These are phyloP conservation scores for Raja brachyura DNA, from an alignment of 2,113 vertebrate genomes.

Conservation along the genomic window DNA sequence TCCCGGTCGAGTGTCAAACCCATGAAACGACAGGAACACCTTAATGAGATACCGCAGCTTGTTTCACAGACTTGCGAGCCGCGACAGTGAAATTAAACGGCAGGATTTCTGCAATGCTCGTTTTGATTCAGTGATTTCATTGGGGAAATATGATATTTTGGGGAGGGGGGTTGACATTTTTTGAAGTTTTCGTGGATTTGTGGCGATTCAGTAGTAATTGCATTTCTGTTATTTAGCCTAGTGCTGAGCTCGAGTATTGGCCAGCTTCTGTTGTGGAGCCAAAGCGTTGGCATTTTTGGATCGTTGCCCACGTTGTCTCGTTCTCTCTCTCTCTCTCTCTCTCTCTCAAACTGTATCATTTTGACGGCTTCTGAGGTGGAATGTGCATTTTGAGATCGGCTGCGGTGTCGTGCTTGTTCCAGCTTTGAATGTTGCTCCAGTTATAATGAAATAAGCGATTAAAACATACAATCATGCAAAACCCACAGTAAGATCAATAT, in stretches of 20 bases:
- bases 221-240: slow-evolving; percentile 8
- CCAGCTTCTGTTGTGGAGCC: slow-evolving; percentile 54
- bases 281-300: slow-evolving; percentile 73
- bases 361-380: slow-evolving; percentile 53
- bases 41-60: neutral
- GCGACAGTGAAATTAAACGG: neutral
- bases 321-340: slow-evolving; percentile 58
- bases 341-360: slow-evolving; percentile 57
- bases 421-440: neutral
- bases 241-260: neutral
- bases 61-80: neutral
- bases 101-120: neutral
- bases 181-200: neutral
- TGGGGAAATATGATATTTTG: neutral
- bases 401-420: slow-evolving; percentile 45
- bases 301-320: slow-evolving; percentile 70
- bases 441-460: neutral
- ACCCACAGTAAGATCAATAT: neutral
- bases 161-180: neutral
- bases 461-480: neutral
- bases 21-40: neutral
- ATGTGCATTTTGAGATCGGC: slow-evolving; percentile 54
- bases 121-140: neutral
- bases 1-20: too few species aligned
- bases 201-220: neutral